Evolutionary conservation across 35 echinoderm and acorn worm genomes (phyloP).

Genomic region (Apostichopus californicus): DNA sequence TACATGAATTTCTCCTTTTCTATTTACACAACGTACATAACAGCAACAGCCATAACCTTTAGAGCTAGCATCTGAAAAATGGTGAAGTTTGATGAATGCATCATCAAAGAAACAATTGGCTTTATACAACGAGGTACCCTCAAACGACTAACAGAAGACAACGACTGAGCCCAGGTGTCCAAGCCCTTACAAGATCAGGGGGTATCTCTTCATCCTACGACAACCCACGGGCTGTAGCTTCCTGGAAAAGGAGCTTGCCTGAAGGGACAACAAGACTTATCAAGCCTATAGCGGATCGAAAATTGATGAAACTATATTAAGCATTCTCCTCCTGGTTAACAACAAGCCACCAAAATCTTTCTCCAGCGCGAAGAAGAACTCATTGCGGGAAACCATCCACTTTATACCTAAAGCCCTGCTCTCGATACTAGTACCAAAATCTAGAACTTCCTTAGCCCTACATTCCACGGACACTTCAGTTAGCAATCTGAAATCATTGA

Average conservation of each 20-base stretch:
- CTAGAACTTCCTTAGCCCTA: constrained; percentile 44
- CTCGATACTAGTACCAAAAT: constrained; percentile 16
- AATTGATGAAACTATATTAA: constrained; percentile 64
- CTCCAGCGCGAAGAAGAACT: constrained; percentile 42
- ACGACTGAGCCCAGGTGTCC: constrained; percentile 28
- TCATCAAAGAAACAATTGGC: background rate
- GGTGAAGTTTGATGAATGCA: constrained; percentile 55
- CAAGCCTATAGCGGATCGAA: constrained; percentile 64
- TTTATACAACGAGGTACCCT: constrained; percentile 59
- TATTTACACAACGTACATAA: constrained; percentile 56
- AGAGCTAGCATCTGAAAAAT: constrained; percentile 83
- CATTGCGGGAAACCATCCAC: constrained; percentile 27
- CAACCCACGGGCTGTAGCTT: constrained; percentile 4
- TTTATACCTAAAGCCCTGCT: constrained; percentile 38
- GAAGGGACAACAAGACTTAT: constrained; percentile 48
- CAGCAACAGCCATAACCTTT: constrained; percentile 68
- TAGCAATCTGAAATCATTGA: constrained; percentile 25
- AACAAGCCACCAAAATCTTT: background rate
- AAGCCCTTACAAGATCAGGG: background rate
- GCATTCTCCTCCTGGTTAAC: constrained; percentile 60
- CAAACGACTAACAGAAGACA: constrained; percentile 10
- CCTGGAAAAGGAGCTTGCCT: constrained; percentile 53
- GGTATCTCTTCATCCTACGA: constrained; percentile 59
- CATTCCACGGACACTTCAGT: background rate
- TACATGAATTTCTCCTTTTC: constrained; percentile 30